Evolutionary conservation across 2,797 vertebrate species (phyloP), one percentile per base, ranked within the genome.

Genomic region (Odontamblyopus lacepedii): DNA sequence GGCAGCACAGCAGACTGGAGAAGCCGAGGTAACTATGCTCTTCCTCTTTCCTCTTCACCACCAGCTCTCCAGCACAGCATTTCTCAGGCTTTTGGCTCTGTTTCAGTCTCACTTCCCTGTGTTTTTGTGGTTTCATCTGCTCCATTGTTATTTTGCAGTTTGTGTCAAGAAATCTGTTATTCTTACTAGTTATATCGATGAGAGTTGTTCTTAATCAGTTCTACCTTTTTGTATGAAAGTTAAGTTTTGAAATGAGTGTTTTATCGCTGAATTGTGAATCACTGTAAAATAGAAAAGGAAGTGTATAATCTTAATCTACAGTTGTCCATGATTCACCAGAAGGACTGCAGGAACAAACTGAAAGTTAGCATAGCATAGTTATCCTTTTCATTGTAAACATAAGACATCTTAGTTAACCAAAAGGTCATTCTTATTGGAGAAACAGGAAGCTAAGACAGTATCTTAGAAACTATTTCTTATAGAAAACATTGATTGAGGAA

Each of bases 1-100:
- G 78, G 89, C 90, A 82, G 89, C 63, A 61, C 68, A 88, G 85
- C 59, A 30, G 81, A 87, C 85, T 88, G 85, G 82, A 90, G 83
- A 79, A 88, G 89, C 87, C 83, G 78, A 82, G 89, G 91, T 91
- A 92, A 85, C 78, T 91, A 86, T 89, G 71, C 78, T 87, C 76
- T 87, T 88, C 85, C 80, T 83, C 81, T 88, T 81, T 78, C 72
- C 72, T 81, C 77, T 75, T 72, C 74, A 76, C 69, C 63, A 72
- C 76, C 74, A 64, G 83, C 74, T 63, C 71, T 80, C 76, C 63
- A 72, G 78, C 11, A 19, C 12, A 67, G 13, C 64, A 69, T 75
- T 80, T 75, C 81, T 79, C 66, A 69, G 53, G 63, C 66, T 74
- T 65, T 77, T 59, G 75, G 62, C 73, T 79, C 27, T 63, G 70